These are phyloP conservation scores for Megalopta genalis DNA, from an alignment of 1,140 invertebrate species.

Conservation along the genomic window DNA sequence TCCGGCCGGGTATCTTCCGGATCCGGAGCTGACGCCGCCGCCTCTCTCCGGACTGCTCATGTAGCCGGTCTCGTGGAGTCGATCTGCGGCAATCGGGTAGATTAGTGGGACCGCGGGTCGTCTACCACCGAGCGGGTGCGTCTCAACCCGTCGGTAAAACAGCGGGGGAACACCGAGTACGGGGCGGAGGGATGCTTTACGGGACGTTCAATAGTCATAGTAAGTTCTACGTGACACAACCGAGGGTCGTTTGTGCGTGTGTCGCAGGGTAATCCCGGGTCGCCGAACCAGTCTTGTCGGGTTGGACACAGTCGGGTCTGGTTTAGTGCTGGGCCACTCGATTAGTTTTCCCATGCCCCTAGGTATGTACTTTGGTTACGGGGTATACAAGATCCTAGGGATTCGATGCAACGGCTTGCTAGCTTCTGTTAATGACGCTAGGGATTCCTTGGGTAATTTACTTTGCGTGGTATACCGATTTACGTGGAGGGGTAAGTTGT, in stretches of 20 bases:
- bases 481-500: background rate
- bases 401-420: no score
- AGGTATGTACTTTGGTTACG: no score
- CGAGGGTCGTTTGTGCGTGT: background rate
- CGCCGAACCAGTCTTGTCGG: constrained; percentile 6
- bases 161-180: no score
- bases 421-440: background rate
- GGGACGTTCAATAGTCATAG: no score
- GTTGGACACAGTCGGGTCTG: background rate
- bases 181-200: no score
- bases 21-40: constrained; percentile 70
- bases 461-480: background rate
- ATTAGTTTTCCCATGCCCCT: no score
- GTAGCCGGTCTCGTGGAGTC: constrained; percentile 87
- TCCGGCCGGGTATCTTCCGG: constrained; percentile 74
- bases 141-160: no score
- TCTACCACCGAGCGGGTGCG: background rate
- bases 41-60: constrained; percentile 92
- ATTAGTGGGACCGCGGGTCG: background rate
- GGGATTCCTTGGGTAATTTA: background rate
- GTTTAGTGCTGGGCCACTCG: background rate
- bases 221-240: no score
- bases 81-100: constrained; percentile 73
- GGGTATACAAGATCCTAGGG: no score
- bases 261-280: constrained; percentile 2